These are phyloP conservation scores for Ephydatia muelleri DNA, from an alignment of 37 sponge, comb jelly and placozoan species.

Conservation along the genomic window DNA sequence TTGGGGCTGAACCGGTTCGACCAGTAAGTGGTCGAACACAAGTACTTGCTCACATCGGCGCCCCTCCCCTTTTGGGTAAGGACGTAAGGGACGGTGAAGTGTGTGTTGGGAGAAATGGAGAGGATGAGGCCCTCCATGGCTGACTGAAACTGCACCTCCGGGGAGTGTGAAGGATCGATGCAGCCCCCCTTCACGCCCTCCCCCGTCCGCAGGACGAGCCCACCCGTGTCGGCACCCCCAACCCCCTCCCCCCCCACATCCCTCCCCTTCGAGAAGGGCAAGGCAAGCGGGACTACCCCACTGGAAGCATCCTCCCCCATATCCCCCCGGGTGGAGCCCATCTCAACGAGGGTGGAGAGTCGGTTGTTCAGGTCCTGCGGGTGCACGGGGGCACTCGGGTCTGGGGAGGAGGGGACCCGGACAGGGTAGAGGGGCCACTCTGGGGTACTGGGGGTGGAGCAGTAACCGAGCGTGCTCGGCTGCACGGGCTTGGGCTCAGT, in stretches of 20 bases:
- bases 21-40: conserved; percentile 70
- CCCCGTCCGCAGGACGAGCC: too few species aligned
- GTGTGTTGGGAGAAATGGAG: conserved; percentile 64
- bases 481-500: background rate
- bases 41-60: conserved; percentile 56
- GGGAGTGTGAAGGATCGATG: background rate
- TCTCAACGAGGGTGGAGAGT: too few species aligned
- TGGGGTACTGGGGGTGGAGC: conserved; percentile 32
- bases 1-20: conserved; percentile 63
- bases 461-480: conserved; percentile 13
- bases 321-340: too few species aligned
- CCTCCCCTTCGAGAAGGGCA: conserved; percentile 4
- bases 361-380: too few species aligned
- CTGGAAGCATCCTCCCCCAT: too few species aligned
- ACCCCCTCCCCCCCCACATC: too few species aligned
- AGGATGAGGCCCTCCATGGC: conserved; percentile 41
- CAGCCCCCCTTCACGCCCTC: too few species aligned
- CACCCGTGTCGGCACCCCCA: too few species aligned
- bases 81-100: conserved; percentile 67
- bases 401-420: conserved; percentile 16
- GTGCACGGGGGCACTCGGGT: conserved; percentile 1
- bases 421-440: conserved; percentile 46
- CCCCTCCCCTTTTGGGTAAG: conserved; percentile 18
- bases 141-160: conserved; percentile 23
- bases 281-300: too few species aligned